phyloP scores from a whole-genome alignment of 2,797 vertebrate species.

The Hoplostethus atlanticus region DNA sequence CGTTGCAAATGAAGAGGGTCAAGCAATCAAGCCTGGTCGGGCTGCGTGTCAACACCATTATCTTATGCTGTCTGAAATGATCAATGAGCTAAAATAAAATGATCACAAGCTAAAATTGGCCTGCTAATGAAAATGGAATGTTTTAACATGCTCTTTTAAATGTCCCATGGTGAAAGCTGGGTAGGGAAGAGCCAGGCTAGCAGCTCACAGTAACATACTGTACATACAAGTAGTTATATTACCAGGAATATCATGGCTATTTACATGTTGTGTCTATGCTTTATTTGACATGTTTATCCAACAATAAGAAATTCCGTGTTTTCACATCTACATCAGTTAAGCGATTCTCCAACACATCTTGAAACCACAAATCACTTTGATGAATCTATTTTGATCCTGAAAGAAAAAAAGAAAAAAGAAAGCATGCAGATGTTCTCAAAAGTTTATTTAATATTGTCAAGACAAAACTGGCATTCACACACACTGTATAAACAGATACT shows the following conservation, averaged over 20 bases:
- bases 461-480: slow-evolving; percentile 51
- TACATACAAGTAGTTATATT: slow-evolving; percentile 50
- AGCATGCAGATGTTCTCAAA: slow-evolving; percentile 39
- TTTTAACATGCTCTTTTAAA: slow-evolving; percentile 84
- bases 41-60: slow-evolving; percentile 89
- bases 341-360: too few relatives aligned
- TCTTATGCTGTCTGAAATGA: slow-evolving; percentile 92
- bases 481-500: slow-evolving; percentile 46
- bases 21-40: slow-evolving; percentile 91
- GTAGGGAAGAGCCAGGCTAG: slow-evolving; percentile 51
- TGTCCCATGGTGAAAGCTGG: slow-evolving; percentile 76
- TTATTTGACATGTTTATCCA: neutral
- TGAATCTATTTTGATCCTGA: slow-evolving; percentile 3
- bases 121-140: slow-evolving; percentile 93
- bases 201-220: slow-evolving; percentile 71
- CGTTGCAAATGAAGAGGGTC: slow-evolving; percentile 93
- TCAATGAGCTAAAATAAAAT: slow-evolving; percentile 93
- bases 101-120: slow-evolving; percentile 95
- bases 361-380: neutral
- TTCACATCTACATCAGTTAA: too few relatives aligned
- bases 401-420: slow-evolving; percentile 4
- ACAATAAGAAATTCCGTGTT: too few relatives aligned
- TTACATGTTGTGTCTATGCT: slow-evolving; percentile 22
- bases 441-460: slow-evolving; percentile 67
- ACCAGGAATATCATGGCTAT: slow-evolving; percentile 6